Evolutionary conservation across 92 coral and sea anemone species (phyloP), one percentile per base, ranked within the genome.

Genomic region (Zoanthus solanderi): DNA sequence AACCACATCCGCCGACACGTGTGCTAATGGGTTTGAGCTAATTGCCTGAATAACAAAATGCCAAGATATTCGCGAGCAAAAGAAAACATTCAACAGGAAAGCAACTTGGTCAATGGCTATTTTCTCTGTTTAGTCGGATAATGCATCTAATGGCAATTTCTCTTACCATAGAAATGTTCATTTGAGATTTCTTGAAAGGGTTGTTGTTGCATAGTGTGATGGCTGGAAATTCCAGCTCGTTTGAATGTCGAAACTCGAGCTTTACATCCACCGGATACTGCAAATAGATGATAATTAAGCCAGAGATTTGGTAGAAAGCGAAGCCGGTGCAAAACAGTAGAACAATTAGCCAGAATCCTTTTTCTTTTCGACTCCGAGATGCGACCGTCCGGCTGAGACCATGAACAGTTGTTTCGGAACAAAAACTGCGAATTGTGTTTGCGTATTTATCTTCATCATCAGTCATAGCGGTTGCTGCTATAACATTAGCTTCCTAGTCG

Each of bases 141-240:
- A 34, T 23, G 23, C 23, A 23, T 23, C 23, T 14, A 58, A 58
- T 58, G 15, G n/a, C 65, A 15, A 16, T 0, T 2, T 14, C 16
- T 58, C 78, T 84, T 52, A 66, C 65, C 66, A 28, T 6, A 9
- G 69, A 28, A 1, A 30, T 9, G 9, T 46, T 58, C 28, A 85
- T 23, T 78, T 72, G 53, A 15, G 89, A 84, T 16, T 60, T 76
- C 15, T 86, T 71, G 10, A 78, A 78, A 7, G 89, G 74, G 50
- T 90, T 90, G 75, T 85, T 57, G 18, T 90, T 90, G 86, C 92
- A 90, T 3, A 90, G 53, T 1, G 92, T 85, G 37, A 90, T 88
- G 18, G 92, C 92, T 7, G 92, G 92, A 72, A 90, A 90, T 9
- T 44, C 47, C 10, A 90, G 50, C 6, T 47, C 48, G 23, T 54